phyloP scores from a whole-genome alignment of 2,113 vertebrate species.

The Pomatostomus ruficeps region DNA sequence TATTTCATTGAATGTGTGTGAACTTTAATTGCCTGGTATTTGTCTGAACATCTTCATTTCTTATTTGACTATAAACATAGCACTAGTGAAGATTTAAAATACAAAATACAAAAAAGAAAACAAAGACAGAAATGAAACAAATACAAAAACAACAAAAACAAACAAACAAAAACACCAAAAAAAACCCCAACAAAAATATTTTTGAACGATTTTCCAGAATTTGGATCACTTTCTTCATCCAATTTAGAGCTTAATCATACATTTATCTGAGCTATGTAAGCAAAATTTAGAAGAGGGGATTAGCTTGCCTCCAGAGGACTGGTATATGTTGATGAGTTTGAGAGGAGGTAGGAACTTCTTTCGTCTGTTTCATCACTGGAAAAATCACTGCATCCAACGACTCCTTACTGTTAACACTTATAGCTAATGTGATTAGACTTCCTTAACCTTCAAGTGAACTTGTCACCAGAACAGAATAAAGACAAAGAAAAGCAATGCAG shows the following conservation, averaged over 20 bases:
- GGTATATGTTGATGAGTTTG: not conserved
- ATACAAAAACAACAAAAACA: too few relatives aligned
- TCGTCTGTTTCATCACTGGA: not conserved
- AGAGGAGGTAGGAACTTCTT: not conserved
- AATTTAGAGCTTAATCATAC: not conserved
- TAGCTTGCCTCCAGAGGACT: not conserved
- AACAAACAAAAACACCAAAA: not conserved
- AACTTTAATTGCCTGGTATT: not conserved
- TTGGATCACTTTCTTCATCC: not conserved
- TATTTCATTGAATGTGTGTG: not conserved
- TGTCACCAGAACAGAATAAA: not conserved
- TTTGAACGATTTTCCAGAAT: not conserved
- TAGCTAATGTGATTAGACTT: not conserved
- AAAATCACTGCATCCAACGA: not conserved
- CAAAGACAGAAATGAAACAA: too few relatives aligned
- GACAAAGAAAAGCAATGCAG: not conserved
- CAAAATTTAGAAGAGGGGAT: not conserved
- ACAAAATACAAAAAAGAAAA: too few relatives aligned
- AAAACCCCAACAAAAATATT: fast-evolving
- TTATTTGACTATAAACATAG: not conserved
- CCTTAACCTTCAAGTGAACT: constrained; percentile 2
- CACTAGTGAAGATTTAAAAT: not conserved
- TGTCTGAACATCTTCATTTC: not conserved
- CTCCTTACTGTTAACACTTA: not conserved
- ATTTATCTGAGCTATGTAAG: not conserved